Percentiles rank a stretch among this genome's conserved stretches.
Conservation (phyloP, 1,140 invertebrate species). For the Drosophila miranda region DNA sequence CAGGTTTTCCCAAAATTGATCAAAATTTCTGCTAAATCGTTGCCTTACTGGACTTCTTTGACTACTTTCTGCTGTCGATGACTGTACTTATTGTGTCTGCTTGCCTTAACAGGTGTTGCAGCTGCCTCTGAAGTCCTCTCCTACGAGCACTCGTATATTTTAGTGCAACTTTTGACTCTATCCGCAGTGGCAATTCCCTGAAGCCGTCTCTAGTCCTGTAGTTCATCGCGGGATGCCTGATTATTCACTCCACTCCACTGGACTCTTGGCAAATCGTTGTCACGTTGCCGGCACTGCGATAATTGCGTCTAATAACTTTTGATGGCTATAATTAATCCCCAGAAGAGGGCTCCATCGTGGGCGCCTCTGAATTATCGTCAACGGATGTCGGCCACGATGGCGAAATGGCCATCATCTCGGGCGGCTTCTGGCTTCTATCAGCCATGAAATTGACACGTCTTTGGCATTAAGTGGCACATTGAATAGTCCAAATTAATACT, state of each 20-base stretch:
- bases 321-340: constrained; percentile 80
- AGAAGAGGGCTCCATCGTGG: constrained; percentile 37
- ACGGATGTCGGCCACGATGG: constrained; percentile 32
- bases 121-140: too few species aligned
- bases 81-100: background rate
- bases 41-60: too few species aligned
- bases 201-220: too few species aligned
- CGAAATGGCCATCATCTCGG: constrained; percentile 35
- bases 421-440: constrained; percentile 66
- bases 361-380: constrained; percentile 6
- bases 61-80: background rate
- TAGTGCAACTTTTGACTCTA: too few species aligned
- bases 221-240: background rate
- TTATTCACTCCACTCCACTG: constrained; percentile 15
- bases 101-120: background rate
- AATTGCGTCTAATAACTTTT: constrained; percentile 80
- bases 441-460: constrained; percentile 79
- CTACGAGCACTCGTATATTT: background rate
- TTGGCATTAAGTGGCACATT: constrained; percentile 79
- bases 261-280: constrained; percentile 26
- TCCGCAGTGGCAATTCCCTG: too few species aligned
- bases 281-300: constrained; percentile 73
- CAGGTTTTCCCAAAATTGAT: too few species aligned
- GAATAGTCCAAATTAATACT: constrained; percentile 78
- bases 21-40: too few species aligned